These are phyloP conservation scores for Meloidogyne exigua DNA, from an alignment of 1,140 invertebrate genomes.

Conservation along the genomic window DNA sequence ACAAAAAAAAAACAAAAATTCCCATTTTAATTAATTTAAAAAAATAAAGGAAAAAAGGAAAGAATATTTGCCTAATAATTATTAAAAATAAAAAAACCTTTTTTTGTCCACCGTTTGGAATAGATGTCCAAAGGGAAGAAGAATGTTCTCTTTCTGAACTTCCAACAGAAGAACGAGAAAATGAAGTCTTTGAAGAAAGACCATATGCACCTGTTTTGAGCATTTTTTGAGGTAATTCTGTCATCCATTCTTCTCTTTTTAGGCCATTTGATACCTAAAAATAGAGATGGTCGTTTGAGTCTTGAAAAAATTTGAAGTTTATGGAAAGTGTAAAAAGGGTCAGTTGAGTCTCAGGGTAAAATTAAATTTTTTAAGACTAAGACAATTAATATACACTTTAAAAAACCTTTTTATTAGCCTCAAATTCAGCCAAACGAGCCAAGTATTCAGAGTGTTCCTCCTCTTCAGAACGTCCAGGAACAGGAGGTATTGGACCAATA, in stretches of 20 bases:
- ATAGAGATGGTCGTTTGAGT: background rate
- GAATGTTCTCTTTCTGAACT: background rate
- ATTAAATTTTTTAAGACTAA: background rate
- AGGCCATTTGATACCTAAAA: conserved; percentile 13
- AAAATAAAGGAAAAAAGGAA: no score
- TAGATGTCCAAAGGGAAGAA: conserved; percentile 7
- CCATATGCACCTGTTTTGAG: conserved; percentile 28
- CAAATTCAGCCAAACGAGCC: conserved; percentile 24
- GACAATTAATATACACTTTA: background rate
- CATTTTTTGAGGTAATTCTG: conserved; percentile 41
- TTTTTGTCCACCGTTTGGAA: conserved; percentile 22
- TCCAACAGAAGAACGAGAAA: conserved; percentile 18
- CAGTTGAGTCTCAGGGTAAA: background rate
- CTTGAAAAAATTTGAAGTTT: background rate
- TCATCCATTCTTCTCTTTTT: conserved; percentile 44
- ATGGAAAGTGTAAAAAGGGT: background rate
- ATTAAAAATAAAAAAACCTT: background rate
- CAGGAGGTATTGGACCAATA: conserved; percentile 32
- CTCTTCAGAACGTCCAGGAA: conserved; percentile 6
- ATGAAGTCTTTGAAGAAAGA: conserved; percentile 33
- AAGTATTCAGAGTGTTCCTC: conserved; percentile 32
- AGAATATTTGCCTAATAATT: no score
- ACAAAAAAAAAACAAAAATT: no score
- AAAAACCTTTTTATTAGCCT: conserved; percentile 26
- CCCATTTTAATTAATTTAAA: background rate